Base-by-base conservation (phyloP, 2,797 vertebrate species). In the Myripristis jacobus region DNA sequence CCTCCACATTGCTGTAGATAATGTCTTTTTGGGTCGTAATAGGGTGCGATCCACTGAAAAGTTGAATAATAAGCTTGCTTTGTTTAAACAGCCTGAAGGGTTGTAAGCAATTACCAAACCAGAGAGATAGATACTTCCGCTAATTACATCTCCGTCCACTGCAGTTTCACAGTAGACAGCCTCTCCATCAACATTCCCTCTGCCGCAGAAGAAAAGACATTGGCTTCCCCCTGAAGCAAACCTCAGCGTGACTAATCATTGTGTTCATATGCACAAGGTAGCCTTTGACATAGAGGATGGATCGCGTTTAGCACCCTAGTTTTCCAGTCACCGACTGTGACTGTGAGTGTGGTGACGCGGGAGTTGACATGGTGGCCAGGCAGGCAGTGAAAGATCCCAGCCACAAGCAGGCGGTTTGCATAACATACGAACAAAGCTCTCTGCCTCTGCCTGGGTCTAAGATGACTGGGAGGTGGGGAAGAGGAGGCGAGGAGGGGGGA, bases 81-180 rank as follows among this genome's bases (percentile, higher is more conserved):
- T 91, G 85, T 92, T 90, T 79, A 79, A 90, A 88, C 82, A 81
- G 88, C 92, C 86, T 66, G 61, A 74, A 82, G 87, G 79, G 66
- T 79, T 84, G 84, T 89, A 90, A 84, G 88, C 83, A 92, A 93
- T 93, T 92, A 92, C 79, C 81, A 82, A 83, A 86, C 75, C 55
- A 15, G 68, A 80, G 78, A 88, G 91, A 92, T 80, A 90, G 88
- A 91, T 79, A 63, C 76, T 78, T 71, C 51, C 38, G 13, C 87
- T 92, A 90, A 93, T 94, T 93, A 88, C 84, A 79, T 80, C 69
- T 66, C 71, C 64, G 71, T 91, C 83, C 79, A 79, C 62, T 50
- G 60, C 67, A 48, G 65, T 86, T 87, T 79, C 58, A 77, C 76
- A 60, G 64, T 36, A 69, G 85, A 83, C 86, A 83, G 80, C 66